Evolutionary conservation across 2,888 invertebrate species (phyloP).

Genomic region (Drosophila tanythrix): DNA sequence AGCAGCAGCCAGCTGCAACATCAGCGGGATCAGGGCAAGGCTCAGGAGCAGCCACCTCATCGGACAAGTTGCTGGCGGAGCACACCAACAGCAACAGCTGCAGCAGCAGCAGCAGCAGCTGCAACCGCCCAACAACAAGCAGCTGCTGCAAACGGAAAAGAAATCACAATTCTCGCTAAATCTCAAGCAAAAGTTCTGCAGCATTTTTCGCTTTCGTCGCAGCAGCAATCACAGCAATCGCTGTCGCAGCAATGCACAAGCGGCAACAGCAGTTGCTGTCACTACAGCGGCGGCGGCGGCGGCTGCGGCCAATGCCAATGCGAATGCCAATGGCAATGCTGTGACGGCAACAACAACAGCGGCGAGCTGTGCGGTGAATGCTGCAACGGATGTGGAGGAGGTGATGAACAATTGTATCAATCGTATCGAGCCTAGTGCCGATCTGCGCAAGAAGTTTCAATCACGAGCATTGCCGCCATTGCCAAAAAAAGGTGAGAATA

Average conservation of each 20-base stretch:
- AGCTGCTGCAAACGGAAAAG: constrained; percentile 85
- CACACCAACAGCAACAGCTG: constrained; percentile 30
- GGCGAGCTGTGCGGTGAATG: constrained; percentile 12
- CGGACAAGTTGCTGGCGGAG: constrained; percentile 30
- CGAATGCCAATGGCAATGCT: constrained; percentile 9
- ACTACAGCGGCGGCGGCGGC: constrained; percentile 33
- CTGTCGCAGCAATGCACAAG: constrained; percentile 64
- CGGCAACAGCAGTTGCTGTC: constrained; percentile 27
- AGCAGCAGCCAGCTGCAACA: constrained; percentile 22
- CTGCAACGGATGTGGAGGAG: constrained; percentile 44
- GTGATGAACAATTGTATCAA: constrained; percentile 48
- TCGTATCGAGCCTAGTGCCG: constrained; percentile 61
- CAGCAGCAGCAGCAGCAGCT: constrained; percentile 10
- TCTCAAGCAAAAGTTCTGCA: constrained; percentile 93
- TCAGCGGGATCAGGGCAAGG: constrained; percentile 3
- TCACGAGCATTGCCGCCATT: constrained; percentile 89
- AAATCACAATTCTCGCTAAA: constrained; percentile 91
- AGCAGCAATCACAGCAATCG: constrained; percentile 83
- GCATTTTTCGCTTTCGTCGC: constrained; percentile 91
- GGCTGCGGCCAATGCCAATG: constrained; percentile 2
- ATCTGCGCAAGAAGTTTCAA: constrained; percentile 86
- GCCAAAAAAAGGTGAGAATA: constrained; percentile 85
- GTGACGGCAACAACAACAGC: constrained; percentile 29
- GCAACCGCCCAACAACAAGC: constrained; percentile 69
- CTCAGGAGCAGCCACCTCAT: constrained; percentile 31